Evolutionary conservation across 2,888 invertebrate species (phyloP).

Genomic region (Drosophila setosimentum): DNA sequence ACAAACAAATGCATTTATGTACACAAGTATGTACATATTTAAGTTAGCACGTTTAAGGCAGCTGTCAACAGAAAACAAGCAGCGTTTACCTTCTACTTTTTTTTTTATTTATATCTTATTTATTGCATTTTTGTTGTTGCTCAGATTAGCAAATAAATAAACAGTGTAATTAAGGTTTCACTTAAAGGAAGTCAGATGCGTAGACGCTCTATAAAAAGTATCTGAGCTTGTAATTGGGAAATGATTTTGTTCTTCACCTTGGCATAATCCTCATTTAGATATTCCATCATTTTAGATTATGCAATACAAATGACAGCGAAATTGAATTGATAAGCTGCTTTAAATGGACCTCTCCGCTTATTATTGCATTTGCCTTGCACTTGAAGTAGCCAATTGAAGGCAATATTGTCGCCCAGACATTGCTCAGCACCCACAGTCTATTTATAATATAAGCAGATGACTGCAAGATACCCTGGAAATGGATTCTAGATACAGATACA

Average conservation of each 20-base stretch:
- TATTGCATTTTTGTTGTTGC: background rate
- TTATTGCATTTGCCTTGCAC: slow-evolving; percentile 47
- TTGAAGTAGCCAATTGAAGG: slow-evolving; percentile 59
- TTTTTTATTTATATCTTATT: background rate
- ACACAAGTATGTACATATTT: background rate
- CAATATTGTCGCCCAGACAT: slow-evolving; percentile 9
- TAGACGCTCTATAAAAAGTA: slow-evolving; percentile 5
- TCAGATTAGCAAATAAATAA: slow-evolving; percentile 2
- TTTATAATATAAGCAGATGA: background rate
- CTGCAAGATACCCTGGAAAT: background rate
- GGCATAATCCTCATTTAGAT: slow-evolving; percentile 10
- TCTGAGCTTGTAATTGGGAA: background rate
- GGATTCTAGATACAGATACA: background rate
- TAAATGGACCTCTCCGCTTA: slow-evolving; percentile 18
- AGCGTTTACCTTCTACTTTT: background rate
- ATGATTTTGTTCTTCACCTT: slow-evolving; percentile 12
- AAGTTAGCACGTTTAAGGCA: background rate
- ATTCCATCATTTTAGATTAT: slow-evolving; percentile 12
- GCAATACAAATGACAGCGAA: slow-evolving; percentile 21
- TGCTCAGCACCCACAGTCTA: slow-evolving; percentile 6
- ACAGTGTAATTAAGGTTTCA: background rate
- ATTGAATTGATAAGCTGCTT: slow-evolving; percentile 33
- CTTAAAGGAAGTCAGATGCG: slow-evolving; percentile 4
- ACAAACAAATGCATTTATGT: background rate
- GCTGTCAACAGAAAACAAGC: background rate